Base-by-base conservation (phyloP, 2,113 vertebrate species). In the Chlorodrepanis virens region DNA sequence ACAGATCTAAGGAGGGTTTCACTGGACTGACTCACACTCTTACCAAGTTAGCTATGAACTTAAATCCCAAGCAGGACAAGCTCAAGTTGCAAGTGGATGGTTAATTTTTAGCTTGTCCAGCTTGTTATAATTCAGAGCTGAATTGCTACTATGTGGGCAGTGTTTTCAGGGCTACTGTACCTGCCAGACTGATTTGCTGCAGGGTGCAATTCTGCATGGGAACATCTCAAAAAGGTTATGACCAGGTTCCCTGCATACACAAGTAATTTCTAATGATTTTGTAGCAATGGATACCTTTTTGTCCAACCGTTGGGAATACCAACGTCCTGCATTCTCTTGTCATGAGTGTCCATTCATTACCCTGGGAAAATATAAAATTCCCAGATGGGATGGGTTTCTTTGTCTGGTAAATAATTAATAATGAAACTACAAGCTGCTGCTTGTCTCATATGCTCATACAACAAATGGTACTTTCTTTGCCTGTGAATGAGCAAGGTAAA, bases 351-450 rank as follows among this genome's bases (percentile, higher is more conserved):
- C 77, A 37, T 82, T 91, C 49, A 60, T 64, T 89, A 60, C 49
- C 22, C 72, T 71, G n/a, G 56, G 65, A 85, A 96, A 94, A 87
- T 28, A 72, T 40, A 78, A 75, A 29, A 57, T 82, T 96, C 77
- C 65, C 67, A 69, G 45, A 61, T 42, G n/a, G 28, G 61, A 23
- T 87, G 53, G 29, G 31, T 87, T 81, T 90, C 27, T 82, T 79
- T 76, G 71, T 54, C 50, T 42, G 45, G 87, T 94, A 89, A 96
- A 89, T 89, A 95, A 92, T 84, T 79, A 92, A 82, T 82, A 94
- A 89, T 45, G 57, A 84, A 90, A 79, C 29, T 50, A 56, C 60
- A 83, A 85, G 75, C 78, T 93, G 31, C 40, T 79, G 61, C 57
- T 84, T 94, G 89, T 82, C 72, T 92, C 5, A 0, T 70, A 59